phyloP scores from a whole-genome alignment of 1,140 invertebrate species.

The Berghia stephanieae region DNA sequence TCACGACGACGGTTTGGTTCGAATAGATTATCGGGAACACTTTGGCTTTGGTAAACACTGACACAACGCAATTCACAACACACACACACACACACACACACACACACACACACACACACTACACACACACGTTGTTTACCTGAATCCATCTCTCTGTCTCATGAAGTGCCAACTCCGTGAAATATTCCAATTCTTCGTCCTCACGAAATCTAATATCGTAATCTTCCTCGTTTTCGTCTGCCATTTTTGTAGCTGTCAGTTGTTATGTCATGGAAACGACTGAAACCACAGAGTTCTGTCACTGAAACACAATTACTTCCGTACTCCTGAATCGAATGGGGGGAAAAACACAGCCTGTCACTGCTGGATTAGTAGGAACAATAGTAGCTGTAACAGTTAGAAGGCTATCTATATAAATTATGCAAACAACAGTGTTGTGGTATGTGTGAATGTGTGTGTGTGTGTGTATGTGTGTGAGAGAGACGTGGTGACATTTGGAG shows the following conservation, averaged over 20 bases:
- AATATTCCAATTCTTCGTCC: constrained; percentile 63
- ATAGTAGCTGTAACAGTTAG: not conserved
- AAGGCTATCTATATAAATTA: not conserved
- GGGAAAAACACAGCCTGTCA: not conserved
- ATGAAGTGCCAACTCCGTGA: constrained; percentile 61
- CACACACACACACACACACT: no score
- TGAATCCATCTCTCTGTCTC: constrained; percentile 63
- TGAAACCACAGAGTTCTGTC: not conserved
- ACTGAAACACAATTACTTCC: not conserved
- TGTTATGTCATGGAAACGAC: not conserved
- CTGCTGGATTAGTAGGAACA: not conserved
- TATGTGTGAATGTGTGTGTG: constrained; percentile 15
- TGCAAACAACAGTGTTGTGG: not conserved
- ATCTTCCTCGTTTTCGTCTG: constrained; percentile 39
- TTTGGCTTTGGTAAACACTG: constrained; percentile 24
- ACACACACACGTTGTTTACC: constrained; percentile 43
- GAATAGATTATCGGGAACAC: no score
- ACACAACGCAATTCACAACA: constrained; percentile 31
- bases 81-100: no score
- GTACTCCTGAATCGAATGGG: not conserved
- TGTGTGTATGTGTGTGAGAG: constrained; percentile 15
- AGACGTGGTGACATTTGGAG: not conserved
- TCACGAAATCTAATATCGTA: constrained; percentile 46
- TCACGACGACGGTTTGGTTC: no score
- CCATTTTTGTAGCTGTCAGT: constrained; percentile 11